Evolutionary conservation across 2,797 vertebrate genomes (phyloP), one percentile per base, ranked within the genome.

Genomic region (Protonibea diacanthus): DNA sequence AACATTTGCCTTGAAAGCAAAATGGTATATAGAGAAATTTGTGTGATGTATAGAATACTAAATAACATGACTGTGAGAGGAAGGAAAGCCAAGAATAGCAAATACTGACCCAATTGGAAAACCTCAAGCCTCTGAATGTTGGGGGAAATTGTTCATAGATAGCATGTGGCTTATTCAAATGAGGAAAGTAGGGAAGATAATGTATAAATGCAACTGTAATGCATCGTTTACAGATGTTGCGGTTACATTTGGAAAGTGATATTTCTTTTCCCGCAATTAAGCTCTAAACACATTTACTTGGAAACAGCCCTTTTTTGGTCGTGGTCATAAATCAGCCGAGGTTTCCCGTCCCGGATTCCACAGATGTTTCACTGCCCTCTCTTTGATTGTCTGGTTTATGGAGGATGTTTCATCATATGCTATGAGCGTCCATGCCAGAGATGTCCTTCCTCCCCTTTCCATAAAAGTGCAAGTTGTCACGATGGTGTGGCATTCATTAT

Each of bases 401-500:
- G 88, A 70, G 84, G 87, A 86, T 78, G 81, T 90, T 89, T 87
- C 87, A 78, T 83, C 67, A 77, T 71, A 67, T 63, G 55, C 81
- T 67, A 82, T 3, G 40, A 84, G 80, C 25, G 44, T 80, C 72
- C 63, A 20, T 51, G 81, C 88, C 90, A 85, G 76, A 78, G 72
- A 78, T 80, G 79, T 90, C 82, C 89, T 79, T 88, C 86, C 82
- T 86, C 72, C 81, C 71, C 71, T 86, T 88, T 88, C 90, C 90
- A 91, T 92, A 88, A 93, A 94, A 93, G 92, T 88, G 88, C 84
- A 93, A 90, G 92, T 91, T 90, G 89, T 92, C 90, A 89, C 70
- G 82, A 80, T 60, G 85, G 87, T 88, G 90, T 86, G 89, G 88
- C 91, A 91, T 93, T 93, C 91, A 88, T 92, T 90, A 90, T 90